Conservation (phyloP, 2,797 vertebrate species). For the Muraenolepis orangiensis region DNA sequence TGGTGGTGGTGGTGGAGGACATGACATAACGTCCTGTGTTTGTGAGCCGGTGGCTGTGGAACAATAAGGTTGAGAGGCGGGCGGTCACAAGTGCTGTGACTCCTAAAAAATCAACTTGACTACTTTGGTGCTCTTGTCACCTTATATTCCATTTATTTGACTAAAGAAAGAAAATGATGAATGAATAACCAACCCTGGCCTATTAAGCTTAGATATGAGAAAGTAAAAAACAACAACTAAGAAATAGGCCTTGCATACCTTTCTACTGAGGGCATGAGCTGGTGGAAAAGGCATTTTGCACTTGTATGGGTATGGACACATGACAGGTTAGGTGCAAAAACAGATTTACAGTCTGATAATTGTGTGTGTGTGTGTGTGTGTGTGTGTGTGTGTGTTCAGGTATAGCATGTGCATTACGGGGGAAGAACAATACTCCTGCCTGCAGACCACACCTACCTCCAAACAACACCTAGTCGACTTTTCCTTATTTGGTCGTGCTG, state of each 20-base stretch:
- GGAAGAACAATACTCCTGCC: conserved; percentile 22
- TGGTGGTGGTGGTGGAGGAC: conserved; percentile 14
- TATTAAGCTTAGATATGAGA: too few relatives aligned
- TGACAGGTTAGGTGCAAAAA: neutral
- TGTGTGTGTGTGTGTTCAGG: neutral
- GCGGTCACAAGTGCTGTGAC: neutral
- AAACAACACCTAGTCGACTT: conserved; percentile 9
- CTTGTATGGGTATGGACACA: too few relatives aligned
- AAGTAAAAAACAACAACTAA: too few relatives aligned
- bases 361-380: neutral
- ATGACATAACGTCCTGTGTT: conserved; percentile 42
- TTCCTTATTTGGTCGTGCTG: conserved; percentile 58
- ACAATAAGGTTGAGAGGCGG: conserved; percentile 26
- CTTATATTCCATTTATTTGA: neutral
- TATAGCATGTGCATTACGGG: neutral
- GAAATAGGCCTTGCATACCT: too few relatives aligned
- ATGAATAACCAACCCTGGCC: neutral
- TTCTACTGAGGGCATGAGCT: too few relatives aligned
- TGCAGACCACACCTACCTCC: conserved; percentile 42
- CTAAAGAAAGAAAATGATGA: neutral
- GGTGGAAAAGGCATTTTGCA: too few relatives aligned
- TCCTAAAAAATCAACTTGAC: neutral
- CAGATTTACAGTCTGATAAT: neutral
- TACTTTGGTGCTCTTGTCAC: neutral
- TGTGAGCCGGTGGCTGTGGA: conserved; percentile 13